A percentile compares a stretch with the other conserved stretches of the same genome.
Evolutionary conservation across 2,888 invertebrate species (phyloP).

Genomic region (Choreutis nemorana): DNA sequence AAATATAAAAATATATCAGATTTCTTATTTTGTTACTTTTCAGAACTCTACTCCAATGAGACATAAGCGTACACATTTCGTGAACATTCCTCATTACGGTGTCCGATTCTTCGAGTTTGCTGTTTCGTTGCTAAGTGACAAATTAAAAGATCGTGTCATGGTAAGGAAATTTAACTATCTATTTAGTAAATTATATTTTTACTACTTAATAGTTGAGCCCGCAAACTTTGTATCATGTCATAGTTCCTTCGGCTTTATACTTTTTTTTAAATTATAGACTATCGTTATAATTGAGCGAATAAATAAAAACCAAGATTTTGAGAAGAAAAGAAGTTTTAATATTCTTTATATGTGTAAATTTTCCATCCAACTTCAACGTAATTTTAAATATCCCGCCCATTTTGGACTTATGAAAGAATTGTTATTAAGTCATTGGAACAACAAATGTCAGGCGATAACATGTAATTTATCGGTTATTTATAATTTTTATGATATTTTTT

Average conservation of each 20-base stretch:
- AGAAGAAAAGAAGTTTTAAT: too few species aligned
- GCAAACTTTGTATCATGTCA: too few species aligned
- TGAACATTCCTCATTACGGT: constrained; percentile 84
- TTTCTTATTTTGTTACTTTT: too few species aligned
- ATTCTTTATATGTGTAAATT: too few species aligned
- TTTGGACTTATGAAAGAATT: neutral
- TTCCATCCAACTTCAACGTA: constrained; percentile 9
- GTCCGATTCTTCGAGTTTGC: constrained; percentile 85
- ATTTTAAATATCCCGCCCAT: neutral
- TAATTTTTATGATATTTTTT: constrained; percentile 18
- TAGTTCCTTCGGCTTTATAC: too few species aligned
- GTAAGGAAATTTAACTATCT: constrained; percentile 53
- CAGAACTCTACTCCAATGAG: constrained; percentile 91
- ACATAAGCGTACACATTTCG: constrained; percentile 87
- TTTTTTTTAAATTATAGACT: neutral
- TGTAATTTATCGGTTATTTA: too few species aligned
- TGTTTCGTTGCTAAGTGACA: constrained; percentile 82
- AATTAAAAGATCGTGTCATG: constrained; percentile 80
- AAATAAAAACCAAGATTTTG: too few species aligned
- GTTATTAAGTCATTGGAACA: neutral
- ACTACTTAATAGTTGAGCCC: too few species aligned
- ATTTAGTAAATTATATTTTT: neutral
- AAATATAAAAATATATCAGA: too few species aligned
- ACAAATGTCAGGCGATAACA: too few species aligned
- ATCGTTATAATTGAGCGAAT: neutral